phyloP scores from a whole-genome alignment of 2,888 invertebrate genomes.

The Chloromyia formosa region DNA sequence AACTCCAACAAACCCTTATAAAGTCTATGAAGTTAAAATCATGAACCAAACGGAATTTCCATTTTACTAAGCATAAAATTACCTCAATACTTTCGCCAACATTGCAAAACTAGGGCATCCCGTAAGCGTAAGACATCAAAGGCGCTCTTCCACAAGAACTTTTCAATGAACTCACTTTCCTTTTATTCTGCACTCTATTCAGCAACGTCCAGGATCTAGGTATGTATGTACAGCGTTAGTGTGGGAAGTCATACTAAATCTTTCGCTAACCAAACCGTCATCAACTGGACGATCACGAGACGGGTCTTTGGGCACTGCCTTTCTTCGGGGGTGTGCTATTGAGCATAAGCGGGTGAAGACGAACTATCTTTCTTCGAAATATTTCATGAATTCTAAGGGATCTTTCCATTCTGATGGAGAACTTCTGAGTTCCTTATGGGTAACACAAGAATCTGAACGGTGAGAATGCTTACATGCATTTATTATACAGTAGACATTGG shows the following conservation, averaged over 20 bases:
- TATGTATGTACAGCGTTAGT: not conserved
- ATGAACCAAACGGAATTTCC: slow-evolving; percentile 43
- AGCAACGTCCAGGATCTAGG: not conserved
- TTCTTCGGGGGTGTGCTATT: not conserved
- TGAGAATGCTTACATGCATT: not conserved
- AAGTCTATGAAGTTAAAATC: slow-evolving; percentile 36
- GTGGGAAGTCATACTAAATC: not conserved
- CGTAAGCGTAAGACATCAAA: slow-evolving; percentile 41
- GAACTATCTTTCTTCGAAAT: slow-evolving; percentile 5
- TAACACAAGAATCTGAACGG: not conserved
- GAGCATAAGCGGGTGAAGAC: not conserved
- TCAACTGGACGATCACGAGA: not conserved
- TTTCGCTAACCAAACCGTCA: not conserved
- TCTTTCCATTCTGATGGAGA: slow-evolving; percentile 20
- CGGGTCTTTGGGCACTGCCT: too few species aligned
- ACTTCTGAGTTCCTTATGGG: slow-evolving; percentile 4
- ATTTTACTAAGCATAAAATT: slow-evolving; percentile 44
- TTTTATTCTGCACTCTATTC: slow-evolving; percentile 26
- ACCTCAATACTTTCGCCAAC: slow-evolving; percentile 40
- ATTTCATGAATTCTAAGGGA: slow-evolving; percentile 15
- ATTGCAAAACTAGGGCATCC: slow-evolving; percentile 33
- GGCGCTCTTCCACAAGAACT: slow-evolving; percentile 36
- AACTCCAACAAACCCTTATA: too few species aligned
- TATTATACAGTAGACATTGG: not conserved
- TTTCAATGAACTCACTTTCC: slow-evolving; percentile 42